These are phyloP conservation scores for Enoplosus armatus DNA, from an alignment of 2,797 vertebrate genomes.

Conservation along the genomic window DNA sequence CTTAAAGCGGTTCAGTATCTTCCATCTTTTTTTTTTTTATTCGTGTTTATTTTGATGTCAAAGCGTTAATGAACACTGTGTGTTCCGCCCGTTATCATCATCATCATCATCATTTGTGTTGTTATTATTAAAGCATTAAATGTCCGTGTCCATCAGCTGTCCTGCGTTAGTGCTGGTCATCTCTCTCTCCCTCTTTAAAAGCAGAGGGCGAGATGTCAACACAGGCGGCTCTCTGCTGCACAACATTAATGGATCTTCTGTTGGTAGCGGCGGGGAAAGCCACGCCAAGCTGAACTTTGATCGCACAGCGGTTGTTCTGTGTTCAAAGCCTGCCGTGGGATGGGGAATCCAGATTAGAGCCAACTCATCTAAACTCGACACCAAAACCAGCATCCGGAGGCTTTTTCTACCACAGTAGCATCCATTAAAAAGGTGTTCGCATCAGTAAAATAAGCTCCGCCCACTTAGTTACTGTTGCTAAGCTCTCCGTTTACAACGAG, in stretches of 20 bases:
- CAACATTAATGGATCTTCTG: conserved; percentile 55
- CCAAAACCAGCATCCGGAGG: conserved; percentile 16
- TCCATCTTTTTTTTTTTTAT: background rate
- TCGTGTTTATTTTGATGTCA: background rate
- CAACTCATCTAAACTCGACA: background rate
- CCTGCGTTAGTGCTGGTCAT: conserved; percentile 1
- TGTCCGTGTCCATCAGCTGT: conserved; percentile 3
- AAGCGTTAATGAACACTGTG: background rate
- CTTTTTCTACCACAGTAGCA: background rate
- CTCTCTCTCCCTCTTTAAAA: conserved; percentile 16
- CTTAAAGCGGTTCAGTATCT: background rate
- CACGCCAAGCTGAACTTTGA: conserved; percentile 52
- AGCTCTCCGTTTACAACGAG: too few species aligned
- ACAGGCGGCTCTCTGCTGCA: conserved; percentile 40
- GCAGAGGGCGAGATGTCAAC: conserved; percentile 25
- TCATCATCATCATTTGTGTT: too few species aligned
- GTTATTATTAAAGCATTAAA: conserved; percentile 31
- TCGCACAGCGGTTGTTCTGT: conserved; percentile 52
- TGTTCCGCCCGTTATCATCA: too few species aligned
- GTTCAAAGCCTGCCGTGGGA: conserved; percentile 42
- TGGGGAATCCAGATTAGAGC: conserved; percentile 13
- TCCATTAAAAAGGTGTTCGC: background rate
- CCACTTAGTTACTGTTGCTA: too few species aligned
- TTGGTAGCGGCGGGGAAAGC: conserved; percentile 36
- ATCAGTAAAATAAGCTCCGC: background rate